A percentile compares a stretch with the other conserved stretches of the same genome.
phyloP scores from a whole-genome alignment of 2,888 invertebrate species.

The Pseudococcus viburni region DNA sequence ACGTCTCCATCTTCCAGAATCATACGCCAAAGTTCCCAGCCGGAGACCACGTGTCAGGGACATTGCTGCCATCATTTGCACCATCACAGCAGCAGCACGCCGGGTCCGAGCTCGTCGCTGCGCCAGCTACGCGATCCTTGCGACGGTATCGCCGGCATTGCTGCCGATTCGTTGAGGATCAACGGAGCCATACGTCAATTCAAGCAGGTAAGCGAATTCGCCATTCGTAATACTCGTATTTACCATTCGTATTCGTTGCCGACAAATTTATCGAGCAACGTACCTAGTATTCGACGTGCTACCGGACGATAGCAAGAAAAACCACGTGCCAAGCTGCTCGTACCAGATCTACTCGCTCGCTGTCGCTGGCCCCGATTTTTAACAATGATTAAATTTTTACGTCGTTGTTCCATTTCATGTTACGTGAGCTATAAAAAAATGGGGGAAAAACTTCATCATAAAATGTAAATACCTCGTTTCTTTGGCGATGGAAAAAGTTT shows the following conservation, averaged over 20 bases:
- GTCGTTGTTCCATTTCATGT: neutral
- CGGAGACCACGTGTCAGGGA: slow-evolving; percentile 81
- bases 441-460: neutral
- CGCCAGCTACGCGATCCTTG: slow-evolving; percentile 87
- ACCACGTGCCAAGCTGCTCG: neutral
- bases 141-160: slow-evolving; percentile 94
- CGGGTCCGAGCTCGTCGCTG: slow-evolving; percentile 86
- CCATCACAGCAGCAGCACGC: slow-evolving; percentile 72
- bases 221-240: neutral
- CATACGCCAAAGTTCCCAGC: slow-evolving; percentile 90
- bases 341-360: neutral
- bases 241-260: too few relatives aligned
- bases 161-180: slow-evolving; percentile 94
- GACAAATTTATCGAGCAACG: neutral
- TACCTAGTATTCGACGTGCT: neutral
- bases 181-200: slow-evolving; percentile 97
- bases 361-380: neutral
- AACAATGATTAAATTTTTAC: slow-evolving; percentile 40
- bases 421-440: slow-evolving; percentile 29
- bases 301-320: neutral
- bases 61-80: slow-evolving; percentile 73
- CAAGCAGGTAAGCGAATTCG: slow-evolving; percentile 85
- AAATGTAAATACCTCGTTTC: slow-evolving; percentile 48
- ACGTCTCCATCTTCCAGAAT: slow-evolving; percentile 81
- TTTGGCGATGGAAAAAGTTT: slow-evolving; percentile 26